Base-by-base conservation (phyloP, 2,888 invertebrate genomes). In the Amblyjoppa proteus region DNA sequence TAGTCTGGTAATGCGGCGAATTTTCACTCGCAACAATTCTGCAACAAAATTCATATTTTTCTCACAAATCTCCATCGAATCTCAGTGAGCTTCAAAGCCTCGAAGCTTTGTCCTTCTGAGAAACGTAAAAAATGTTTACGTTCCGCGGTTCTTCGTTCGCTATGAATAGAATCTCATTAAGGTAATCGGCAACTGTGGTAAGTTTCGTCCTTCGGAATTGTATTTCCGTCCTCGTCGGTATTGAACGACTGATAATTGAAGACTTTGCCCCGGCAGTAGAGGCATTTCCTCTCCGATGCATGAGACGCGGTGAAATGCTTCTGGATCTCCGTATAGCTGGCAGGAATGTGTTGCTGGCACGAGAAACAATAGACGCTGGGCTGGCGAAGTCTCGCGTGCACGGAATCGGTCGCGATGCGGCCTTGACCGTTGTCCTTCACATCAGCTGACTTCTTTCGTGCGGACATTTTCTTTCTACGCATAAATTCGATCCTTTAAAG, bases 211-310 rank as follows among this genome's bases (percentile, higher is more conserved):
- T 89, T 86, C 6, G 81, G n/a, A 58, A 80, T 85, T 31, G 82
- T 69, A 31, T 87, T 83, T 20, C 85, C 87, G 85, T 88, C 88
- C 41, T 74, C 82, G 64, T 86, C 87, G 5, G 89, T 73, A 70
- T 85, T 81, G 51, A 84, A 88, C 0, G 69, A 68, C n/a, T 66
- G 16, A 81, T 93, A 94, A 20, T 75, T 70, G 79, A 91, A 93
- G 13, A 93, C 92, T 87, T 92, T 93, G 45, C 90, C 91, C 45
- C 83, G 81, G 58, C 94, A 94, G 51, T 94, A 92, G 38, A 70
- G 20, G 70, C 94, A 94, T 25, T 51, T 56, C 49, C 74, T 81
- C 2, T 89, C 75, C 3, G 92, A 89, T 34, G 87, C 81, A 84
- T 94, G 94, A 9, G 84, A 84, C 45, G 84, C 88, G 11, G 89